Evolutionary conservation across 2,888 invertebrate genomes (phyloP).

Genomic region (Timema podura): DNA sequence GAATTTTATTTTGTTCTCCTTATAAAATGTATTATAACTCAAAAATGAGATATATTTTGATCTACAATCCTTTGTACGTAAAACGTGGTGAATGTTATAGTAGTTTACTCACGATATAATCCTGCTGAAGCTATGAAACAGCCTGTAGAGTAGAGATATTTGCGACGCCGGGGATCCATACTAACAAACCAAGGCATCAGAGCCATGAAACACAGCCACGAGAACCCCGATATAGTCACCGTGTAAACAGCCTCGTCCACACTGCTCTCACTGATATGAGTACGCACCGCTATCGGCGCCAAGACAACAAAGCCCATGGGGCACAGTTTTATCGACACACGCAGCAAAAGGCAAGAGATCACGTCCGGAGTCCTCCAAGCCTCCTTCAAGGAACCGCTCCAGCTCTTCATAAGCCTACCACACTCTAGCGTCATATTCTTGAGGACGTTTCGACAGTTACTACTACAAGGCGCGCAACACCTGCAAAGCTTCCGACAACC

Average conservation of each 20-base stretch:
- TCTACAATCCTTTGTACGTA: no score
- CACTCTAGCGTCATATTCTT: no score
- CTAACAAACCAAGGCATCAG: slow-evolving; percentile 4
- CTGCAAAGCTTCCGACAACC: no score
- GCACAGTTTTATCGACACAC: neutral
- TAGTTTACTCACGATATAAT: neutral
- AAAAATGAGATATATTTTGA: no score
- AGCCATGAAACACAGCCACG: slow-evolving; percentile 9
- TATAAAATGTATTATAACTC: no score
- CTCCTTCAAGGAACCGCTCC: neutral
- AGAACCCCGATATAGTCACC: slow-evolving; percentile 10
- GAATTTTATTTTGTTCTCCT: no score
- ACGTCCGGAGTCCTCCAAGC: neutral
- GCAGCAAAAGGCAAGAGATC: neutral
- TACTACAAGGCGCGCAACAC: no score
- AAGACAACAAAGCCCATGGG: slow-evolving; percentile 6
- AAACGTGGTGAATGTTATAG: no score
- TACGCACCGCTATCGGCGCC: slow-evolving; percentile 7
- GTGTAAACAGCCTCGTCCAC: slow-evolving; percentile 11
- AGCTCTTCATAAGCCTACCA: no score
- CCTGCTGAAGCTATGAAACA: slow-evolving; percentile 7
- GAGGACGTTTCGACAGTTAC: no score
- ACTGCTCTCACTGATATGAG: slow-evolving; percentile 7
- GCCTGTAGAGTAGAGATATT: slow-evolving; percentile 10
- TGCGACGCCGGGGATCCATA: neutral